These are phyloP conservation scores for Cetoscarus ocellatus DNA, from an alignment of 2,797 vertebrate species.

Conservation along the genomic window DNA sequence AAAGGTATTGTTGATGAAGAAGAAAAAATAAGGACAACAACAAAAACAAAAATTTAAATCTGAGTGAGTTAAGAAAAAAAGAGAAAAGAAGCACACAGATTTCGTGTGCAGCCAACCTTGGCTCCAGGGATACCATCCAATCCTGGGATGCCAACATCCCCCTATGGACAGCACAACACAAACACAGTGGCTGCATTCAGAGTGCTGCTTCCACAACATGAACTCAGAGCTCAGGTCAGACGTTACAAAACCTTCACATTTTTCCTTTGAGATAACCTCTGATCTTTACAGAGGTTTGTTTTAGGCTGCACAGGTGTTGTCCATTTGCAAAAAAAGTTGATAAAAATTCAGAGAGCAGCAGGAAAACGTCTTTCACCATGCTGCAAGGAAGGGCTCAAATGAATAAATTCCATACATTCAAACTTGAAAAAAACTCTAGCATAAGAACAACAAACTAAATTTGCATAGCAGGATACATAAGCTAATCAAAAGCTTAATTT, in stretches of 20 bases:
- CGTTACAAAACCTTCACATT: conserved; percentile 17
- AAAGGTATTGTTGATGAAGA: conserved; percentile 5
- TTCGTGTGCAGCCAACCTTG: conserved; percentile 87
- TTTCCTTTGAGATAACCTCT: conserved; percentile 39
- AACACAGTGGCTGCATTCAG: conserved; percentile 64
- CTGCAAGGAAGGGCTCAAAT: not conserved
- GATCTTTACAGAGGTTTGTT: conserved; percentile 12
- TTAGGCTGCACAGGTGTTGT: conserved; percentile 36
- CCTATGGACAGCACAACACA: conserved; percentile 84
- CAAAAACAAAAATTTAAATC: conserved; percentile 6
- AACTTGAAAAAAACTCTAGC: conserved; percentile 22
- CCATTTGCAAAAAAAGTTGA: conserved; percentile 28
- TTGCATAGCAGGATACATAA: conserved; percentile 43
- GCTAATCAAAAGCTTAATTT: conserved; percentile 55
- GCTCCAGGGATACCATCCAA: conserved; percentile 89
- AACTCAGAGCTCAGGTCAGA: conserved; percentile 42
- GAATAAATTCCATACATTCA: conserved; percentile 8
- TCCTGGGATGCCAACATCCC: conserved; percentile 91
- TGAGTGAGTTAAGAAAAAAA: conserved; percentile 27
- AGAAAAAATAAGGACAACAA: not conserved
- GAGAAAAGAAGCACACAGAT: conserved; percentile 55
- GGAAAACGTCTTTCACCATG: not conserved
- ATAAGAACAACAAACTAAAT: conserved; percentile 29
- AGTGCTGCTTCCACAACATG: conserved; percentile 35
- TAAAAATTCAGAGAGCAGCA: not conserved